Base-by-base conservation (phyloP, 2,888 invertebrate genomes). In the Clistopyga incitator region DNA sequence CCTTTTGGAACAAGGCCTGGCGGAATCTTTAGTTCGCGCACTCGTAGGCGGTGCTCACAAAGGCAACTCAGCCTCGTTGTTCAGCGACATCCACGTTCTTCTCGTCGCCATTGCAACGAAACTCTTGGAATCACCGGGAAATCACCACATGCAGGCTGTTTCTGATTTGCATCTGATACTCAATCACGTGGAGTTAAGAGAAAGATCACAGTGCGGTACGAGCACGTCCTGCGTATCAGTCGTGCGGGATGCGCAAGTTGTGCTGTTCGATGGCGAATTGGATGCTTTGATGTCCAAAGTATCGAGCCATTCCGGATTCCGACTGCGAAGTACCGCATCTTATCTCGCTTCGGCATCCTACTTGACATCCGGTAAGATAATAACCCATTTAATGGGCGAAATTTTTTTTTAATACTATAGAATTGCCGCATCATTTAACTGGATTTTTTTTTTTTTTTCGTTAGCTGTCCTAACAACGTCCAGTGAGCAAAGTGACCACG, bases 101-200 rank as follows among this genome's bases (percentile, higher is more conserved):
- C 88, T 94, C 1, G 92, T 94, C 0, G 90, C 92, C 0, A 91
- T 94, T 4, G 92, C 93, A 1, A 92, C 92, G 15, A 92, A 93
- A 76, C 89, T 93, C 34, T 84, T 94, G 23, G 93, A 93, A 82
- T 90, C 92, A 6, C 92, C 94, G 0, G 94, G 94, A 4, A 92
- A 87, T 81, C 91, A 93, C 84, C 91, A 93, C 56, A 93, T 94
- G 90, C 94, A 94, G 88, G 92, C 94, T 13, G 92, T 95, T 61
- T 92, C 94, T 34, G 95, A 96, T 87, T 92, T 95, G 47, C 95
- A 95, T 90, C 92, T 95, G 87, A 93, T 95, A 90, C 92, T 96
- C 85, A 94, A 94, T 78, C 95, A 94, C 91, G 91, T 95, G 56
- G 94, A 94, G 87, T 85, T 93, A 25, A 89, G 89, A 61, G 94